Base-by-base conservation (phyloP, 2,888 invertebrate genomes). In the Diarsia mendica region DNA sequence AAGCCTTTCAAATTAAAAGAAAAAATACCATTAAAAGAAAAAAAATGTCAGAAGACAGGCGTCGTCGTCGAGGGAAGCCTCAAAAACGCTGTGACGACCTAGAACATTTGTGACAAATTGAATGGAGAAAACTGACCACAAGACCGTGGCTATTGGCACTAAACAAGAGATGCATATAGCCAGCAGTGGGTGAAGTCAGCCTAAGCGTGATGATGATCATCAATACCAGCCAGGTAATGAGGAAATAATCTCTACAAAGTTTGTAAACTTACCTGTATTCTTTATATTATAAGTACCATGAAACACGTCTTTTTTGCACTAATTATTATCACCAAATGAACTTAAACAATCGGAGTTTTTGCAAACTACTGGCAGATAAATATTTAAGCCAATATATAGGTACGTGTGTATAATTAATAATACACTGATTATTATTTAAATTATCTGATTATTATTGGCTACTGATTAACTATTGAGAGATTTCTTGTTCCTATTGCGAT, bases 271-370 rank as follows among this genome's bases (percentile, higher is more conserved):
- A 84, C 79, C 84, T 86, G 70, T 61, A 70, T 74, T 74, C 15
- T 69, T 74, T 81, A 69, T 58, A 73, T 78, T 73, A 55, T 77
- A 72, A 77, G 65, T 70, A 72, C 71, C 76, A 80, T 84, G 72
- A 82, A 85, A 81, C 87, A 90, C 93, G 93, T 91, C 92, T 86
- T 87, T 88, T 88, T 85, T 77, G 77, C 82, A 87, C 87, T 88
- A 89, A 90, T 88, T 88, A 89, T 85, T 77, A 85, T 83, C 79
- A 82, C 79, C 84, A 85, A 93, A 89, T 93, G 92, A 88, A 86
- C 15, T 67, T 70, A 58, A 68, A 77, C 65, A 61, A 74, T 80
- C 82, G 70, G 66, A 77, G 9, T 82, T 72, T 82, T 84, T 48
- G 70, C 67, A 9, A 65, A 83, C 63, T 67, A 49, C 13, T 20